phyloP scores from a whole-genome alignment of 2,113 vertebrate genomes.

The Cryptomyrus ogoouensis region DNA sequence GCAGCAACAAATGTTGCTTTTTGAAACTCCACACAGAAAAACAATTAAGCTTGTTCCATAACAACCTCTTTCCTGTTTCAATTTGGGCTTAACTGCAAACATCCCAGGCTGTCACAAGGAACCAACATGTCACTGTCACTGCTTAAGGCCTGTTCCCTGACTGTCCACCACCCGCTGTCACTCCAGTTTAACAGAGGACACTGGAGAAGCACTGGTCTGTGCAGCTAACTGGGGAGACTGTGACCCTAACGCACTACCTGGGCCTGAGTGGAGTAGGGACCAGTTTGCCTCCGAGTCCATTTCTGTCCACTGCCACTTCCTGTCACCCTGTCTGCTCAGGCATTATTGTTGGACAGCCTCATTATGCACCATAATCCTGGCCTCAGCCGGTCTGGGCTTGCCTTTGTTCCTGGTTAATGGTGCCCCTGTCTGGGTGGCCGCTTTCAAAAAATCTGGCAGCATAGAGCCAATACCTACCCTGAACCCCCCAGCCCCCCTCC shows the following conservation, averaged over 20 bases:
- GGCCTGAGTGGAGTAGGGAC: constrained; percentile 60
- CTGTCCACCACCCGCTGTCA: neutral
- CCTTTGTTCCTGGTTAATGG: constrained; percentile 82
- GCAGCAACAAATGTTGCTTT: neutral
- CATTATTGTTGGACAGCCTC: constrained; percentile 81
- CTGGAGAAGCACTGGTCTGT: neutral
- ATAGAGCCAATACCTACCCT: neutral
- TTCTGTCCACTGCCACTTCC: constrained; percentile 86
- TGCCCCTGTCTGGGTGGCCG: constrained; percentile 71
- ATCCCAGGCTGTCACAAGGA: neutral
- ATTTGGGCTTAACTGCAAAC: neutral
- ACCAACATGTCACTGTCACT: neutral
- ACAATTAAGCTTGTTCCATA: neutral
- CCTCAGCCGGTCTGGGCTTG: constrained; percentile 73
- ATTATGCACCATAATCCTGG: constrained; percentile 94
- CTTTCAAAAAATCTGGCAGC: constrained; percentile 43
- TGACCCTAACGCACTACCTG: neutral
- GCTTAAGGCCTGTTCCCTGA: neutral
- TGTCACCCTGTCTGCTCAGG: constrained; percentile 78
- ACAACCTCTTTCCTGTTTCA: neutral
- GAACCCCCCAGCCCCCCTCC: neutral
- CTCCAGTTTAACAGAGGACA: neutral
- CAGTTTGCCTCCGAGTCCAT: constrained; percentile 57
- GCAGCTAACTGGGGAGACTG: neutral
- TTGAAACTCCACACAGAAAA: neutral